Base-by-base conservation (phyloP, 1,140 invertebrate genomes). In the Carcinoscorpius rotundicauda region DNA sequence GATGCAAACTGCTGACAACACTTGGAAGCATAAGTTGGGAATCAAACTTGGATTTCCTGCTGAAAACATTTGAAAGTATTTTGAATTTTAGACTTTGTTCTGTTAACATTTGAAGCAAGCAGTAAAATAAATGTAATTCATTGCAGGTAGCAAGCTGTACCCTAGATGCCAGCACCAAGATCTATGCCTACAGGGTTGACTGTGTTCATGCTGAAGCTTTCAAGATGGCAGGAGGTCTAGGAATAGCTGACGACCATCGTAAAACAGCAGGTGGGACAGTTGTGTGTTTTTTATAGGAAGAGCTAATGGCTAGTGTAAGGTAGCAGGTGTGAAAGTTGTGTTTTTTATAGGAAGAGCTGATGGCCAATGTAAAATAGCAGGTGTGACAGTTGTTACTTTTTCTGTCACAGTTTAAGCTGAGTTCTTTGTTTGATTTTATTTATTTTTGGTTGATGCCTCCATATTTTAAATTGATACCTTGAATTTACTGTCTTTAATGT, bases 131-230 rank as follows among this genome's bases (percentile, higher is more conserved):
- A 29, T 29, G 29, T 49, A 29, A 52, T 66, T 52, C 58, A 11
- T 69, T 72, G 11, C 67, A 89, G 81, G 82, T 88, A 49, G 88
- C 87, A 3, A 86, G 86, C 66, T 86, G 84, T 29, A 86, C 89
- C 3, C 75, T 93, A 50, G 88, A 91, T 78, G 87, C 89, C 1
- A 87, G 87, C 68, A 82, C 87, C 10, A 88, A 88, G 74, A 90
- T 93, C 63, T 93, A 91, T 76, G 85, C 86, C 5, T 85, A 84
- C 64, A 77, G 89, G 67, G 88, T 91, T 0, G 89, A 92, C 77
- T 82, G 83, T 68, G 82, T 91, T 4, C 85, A 91, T 75, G 80
- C 81, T 60, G 86, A 89, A 69, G 83, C 87, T 9, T 77, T 89
- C 10, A 88, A 88, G 76, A 84, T 91, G 76, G 82, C 86, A n/a